Evolutionary conservation across 2,797 vertebrate species (phyloP).

Genomic region (Myotis vivesi): DNA sequence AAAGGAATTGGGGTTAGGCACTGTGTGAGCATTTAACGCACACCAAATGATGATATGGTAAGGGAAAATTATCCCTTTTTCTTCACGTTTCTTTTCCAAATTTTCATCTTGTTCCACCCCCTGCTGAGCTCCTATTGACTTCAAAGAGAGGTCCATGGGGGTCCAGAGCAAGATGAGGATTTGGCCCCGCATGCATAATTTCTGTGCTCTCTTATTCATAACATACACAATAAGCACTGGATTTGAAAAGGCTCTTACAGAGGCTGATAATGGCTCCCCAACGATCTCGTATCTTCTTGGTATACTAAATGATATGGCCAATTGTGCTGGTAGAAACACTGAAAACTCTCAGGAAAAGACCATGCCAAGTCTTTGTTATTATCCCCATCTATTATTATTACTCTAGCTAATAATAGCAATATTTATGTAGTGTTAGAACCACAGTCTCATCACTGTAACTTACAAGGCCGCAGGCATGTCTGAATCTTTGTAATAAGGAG

Average conservation of each 20-base stretch:
- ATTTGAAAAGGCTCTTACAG: slow-evolving; percentile 80
- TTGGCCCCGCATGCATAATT: slow-evolving; percentile 76
- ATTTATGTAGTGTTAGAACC: slow-evolving; percentile 60
- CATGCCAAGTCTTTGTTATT: slow-evolving; percentile 67
- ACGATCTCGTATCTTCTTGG: slow-evolving; percentile 71
- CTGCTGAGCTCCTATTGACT: slow-evolving; percentile 75
- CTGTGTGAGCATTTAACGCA: slow-evolving; percentile 68
- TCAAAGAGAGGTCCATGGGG: slow-evolving; percentile 76
- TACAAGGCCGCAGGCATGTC: neutral
- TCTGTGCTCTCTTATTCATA: slow-evolving; percentile 77
- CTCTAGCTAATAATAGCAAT: slow-evolving; percentile 64
- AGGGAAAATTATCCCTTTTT: slow-evolving; percentile 75
- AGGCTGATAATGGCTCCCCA: slow-evolving; percentile 76
- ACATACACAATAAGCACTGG: slow-evolving; percentile 78
- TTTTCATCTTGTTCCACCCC: slow-evolving; percentile 71
- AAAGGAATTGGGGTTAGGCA: slow-evolving; percentile 78
- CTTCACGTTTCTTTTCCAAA: slow-evolving; percentile 72
- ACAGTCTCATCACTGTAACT: slow-evolving; percentile 40
- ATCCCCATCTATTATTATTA: slow-evolving; percentile 61
- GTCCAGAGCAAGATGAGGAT: slow-evolving; percentile 76
- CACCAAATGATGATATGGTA: slow-evolving; percentile 76
- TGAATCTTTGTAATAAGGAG: slow-evolving; percentile 24
- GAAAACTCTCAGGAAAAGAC: slow-evolving; percentile 60
- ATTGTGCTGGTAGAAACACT: slow-evolving; percentile 57
- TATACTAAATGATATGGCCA: slow-evolving; percentile 69